Base-by-base conservation (phyloP, 2,888 invertebrate genomes). In the Dryadula phaetusa region DNA sequence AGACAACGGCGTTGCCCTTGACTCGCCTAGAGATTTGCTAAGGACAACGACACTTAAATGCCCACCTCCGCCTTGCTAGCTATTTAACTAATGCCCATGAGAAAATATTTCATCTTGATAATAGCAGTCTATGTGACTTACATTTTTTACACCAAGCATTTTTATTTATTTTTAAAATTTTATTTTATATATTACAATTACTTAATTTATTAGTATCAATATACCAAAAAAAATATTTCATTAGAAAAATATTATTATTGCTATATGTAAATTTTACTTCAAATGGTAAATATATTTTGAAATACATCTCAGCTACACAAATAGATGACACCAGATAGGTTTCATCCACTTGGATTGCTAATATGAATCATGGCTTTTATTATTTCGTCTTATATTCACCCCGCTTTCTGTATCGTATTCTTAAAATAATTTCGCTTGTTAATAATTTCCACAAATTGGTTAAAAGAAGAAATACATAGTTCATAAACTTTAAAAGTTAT, bases 1-100 rank as follows among this genome's bases (percentile, higher is more conserved):
- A 75, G 77, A 58, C 80, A 74, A 74, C 77, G 53, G 66, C 76
- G 62, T 76, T 80, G 89, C 86, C 89, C 90, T 89, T 90, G 87
- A 88, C 86, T 87, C 76, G 75, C 69, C 70, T 69, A 77, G 77
- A 84, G 81, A 81, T 82, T 77, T 74, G 76, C 66, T 63, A 76
- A 79, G 90, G 82, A 82, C 88, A 87, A 83, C 83, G 89, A 87
- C 87, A 79, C 66, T 46, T 64, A 46, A 53, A 62, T 60, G 63
- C 37, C 46, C 63, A 72, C 72, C 72, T 71, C 70, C 62, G 65
- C 63, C 54, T 62, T 66, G 47, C 62, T 64, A 42, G 60, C 49
- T 44, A 56, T 61, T 56, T 22, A 56, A 56, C 40, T 56, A 56
- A 56, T 25, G 44, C 46, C 37, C 60, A 64, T 52, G 49, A 28